Percentiles rank a stretch among this genome's conserved stretches.
These are phyloP conservation scores for Pangasianodon gigas DNA, from an alignment of 2,113 vertebrate genomes.

Conservation along the genomic window DNA sequence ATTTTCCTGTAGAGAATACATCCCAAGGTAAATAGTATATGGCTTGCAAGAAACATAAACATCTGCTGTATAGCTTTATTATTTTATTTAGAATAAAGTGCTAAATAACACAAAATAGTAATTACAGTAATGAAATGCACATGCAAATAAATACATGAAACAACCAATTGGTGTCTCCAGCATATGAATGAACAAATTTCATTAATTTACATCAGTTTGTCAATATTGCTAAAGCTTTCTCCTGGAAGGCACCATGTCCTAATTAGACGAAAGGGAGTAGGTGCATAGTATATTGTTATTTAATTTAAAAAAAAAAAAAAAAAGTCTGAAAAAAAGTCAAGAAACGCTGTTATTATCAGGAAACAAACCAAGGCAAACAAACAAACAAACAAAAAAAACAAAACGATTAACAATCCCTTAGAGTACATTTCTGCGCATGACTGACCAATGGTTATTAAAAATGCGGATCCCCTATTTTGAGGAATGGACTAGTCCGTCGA, in stretches of 20 bases:
- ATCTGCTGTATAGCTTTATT: background rate
- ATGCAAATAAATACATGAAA: background rate
- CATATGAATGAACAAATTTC: background rate
- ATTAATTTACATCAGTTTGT: background rate
- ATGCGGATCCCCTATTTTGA: background rate
- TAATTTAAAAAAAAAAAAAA: background rate
- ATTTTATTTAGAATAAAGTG: background rate
- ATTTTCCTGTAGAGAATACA: background rate
- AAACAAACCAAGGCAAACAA: no score
- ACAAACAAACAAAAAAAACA: no score
- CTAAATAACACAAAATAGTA: background rate
- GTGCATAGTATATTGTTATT: background rate
- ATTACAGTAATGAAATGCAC: background rate
- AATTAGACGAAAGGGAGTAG: background rate
- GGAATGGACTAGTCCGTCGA: slow-evolving; percentile 70
- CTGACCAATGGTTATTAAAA: no score
- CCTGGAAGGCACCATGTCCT: slow-evolving; percentile 7
- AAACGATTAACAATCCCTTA: background rate
- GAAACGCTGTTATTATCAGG: background rate
- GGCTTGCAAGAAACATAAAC: background rate
- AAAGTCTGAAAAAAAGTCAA: background rate
- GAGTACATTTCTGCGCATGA: background rate
- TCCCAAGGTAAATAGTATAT: background rate
- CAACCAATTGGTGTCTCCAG: background rate
- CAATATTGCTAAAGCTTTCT: background rate